These are phyloP conservation scores for Cottoperca gobio DNA, from an alignment of 2,797 vertebrate species.

Conservation along the genomic window DNA sequence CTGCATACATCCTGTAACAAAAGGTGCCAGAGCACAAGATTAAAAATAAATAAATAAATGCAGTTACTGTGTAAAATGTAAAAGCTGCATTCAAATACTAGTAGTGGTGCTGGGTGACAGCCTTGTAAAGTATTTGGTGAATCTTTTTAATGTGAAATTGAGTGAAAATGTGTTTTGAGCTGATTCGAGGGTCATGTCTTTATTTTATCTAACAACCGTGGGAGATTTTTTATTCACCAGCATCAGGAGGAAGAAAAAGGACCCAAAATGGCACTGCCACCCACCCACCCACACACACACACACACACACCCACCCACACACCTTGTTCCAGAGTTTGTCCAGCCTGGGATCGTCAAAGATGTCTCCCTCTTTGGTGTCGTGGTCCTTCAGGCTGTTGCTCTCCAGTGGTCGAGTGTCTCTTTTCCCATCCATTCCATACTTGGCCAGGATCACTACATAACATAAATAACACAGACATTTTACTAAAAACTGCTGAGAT, in stretches of 20 bases:
- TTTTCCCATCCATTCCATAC: conserved; percentile 94
- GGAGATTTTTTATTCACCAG: not conserved
- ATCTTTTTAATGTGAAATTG: not conserved
- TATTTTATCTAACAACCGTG: not conserved
- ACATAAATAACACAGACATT: conserved; percentile 1
- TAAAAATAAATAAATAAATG: conserved; percentile 12
- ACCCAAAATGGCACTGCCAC: not conserved
- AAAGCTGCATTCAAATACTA: not conserved
- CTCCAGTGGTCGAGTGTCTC: conserved; percentile 85
- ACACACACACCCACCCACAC: conserved; percentile 25
- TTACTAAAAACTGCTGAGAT: not conserved
- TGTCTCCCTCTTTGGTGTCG: conserved; percentile 84
- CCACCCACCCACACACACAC: too few species aligned
- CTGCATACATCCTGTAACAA: not conserved
- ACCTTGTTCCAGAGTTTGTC: conserved; percentile 99
- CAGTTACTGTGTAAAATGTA: not conserved
- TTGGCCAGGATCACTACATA: conserved; percentile 93
- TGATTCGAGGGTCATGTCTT: not conserved
- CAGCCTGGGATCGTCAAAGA: conserved; percentile 92
- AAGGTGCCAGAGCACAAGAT: not conserved
- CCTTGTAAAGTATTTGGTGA: not conserved
- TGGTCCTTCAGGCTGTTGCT: conserved; percentile 90
- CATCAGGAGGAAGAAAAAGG: not conserved
- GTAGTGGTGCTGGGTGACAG: not conserved
- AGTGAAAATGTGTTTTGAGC: not conserved